phyloP scores from a whole-genome alignment of 2,797 vertebrate genomes.

The Eulemur mongoz region DNA sequence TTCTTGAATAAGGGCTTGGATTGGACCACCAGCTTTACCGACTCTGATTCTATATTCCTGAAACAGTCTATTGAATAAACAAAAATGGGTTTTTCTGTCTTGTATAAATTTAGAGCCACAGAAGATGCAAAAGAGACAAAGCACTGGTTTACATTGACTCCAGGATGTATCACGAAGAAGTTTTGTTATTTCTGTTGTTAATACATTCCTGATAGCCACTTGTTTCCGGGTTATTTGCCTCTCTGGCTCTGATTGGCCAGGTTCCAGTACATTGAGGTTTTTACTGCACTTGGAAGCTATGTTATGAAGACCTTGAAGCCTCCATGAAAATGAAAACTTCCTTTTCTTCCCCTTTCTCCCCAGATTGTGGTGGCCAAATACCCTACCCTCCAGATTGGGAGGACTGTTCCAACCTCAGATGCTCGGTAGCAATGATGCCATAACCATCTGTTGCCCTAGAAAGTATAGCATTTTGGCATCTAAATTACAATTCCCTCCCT shows the following conservation, averaged over 20 bases:
- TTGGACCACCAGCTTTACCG: background rate
- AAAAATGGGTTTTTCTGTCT: background rate
- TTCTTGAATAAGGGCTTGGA: background rate
- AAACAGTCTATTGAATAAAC: background rate
- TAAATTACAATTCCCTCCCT: background rate
- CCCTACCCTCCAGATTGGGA: background rate
- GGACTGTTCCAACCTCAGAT: background rate
- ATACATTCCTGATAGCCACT: slow-evolving; percentile 61
- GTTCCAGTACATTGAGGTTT: slow-evolving; percentile 68
- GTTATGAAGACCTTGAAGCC: slow-evolving; percentile 71
- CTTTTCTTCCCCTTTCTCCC: slow-evolving; percentile 18
- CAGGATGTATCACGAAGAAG: background rate
- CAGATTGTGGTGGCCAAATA: background rate
- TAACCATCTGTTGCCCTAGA: background rate
- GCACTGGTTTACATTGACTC: background rate
- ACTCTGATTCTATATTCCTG: background rate
- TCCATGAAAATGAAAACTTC: slow-evolving; percentile 71
- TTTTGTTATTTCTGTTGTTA: slow-evolving; percentile 49
- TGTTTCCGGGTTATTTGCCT: slow-evolving; percentile 66
- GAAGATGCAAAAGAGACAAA: background rate
- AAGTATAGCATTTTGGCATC: background rate
- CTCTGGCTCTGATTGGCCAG: slow-evolving; percentile 45
- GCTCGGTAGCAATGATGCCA: background rate
- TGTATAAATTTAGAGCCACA: background rate
- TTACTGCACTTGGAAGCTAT: slow-evolving; percentile 66